Percentiles rank a stretch among this genome's conserved stretches.
phyloP scores from a whole-genome alignment of 2,797 vertebrate species.

The Pogoniulus pusillus region DNA sequence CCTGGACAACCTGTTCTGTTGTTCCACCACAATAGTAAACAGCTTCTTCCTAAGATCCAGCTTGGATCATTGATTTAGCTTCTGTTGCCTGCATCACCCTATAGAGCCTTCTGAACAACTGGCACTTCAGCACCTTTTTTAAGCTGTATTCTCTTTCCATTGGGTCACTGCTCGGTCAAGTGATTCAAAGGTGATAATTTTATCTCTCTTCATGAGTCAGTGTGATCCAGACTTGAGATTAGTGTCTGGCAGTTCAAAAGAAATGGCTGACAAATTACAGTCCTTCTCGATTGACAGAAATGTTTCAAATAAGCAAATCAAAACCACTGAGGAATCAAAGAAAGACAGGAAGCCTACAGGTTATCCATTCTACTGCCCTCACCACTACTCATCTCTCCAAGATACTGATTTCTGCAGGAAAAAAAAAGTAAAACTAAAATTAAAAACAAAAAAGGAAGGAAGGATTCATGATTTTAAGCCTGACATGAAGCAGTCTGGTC shows the following conservation, averaged over 20 bases:
- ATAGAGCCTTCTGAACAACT: too few species aligned
- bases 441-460: not conserved
- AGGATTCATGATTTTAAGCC: not conserved
- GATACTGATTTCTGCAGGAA: not conserved
- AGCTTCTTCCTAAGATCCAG: too few species aligned
- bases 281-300: not conserved
- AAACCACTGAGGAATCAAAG: not conserved
- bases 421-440: not conserved
- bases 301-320: not conserved
- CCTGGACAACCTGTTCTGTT: too few species aligned
- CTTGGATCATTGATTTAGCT: not conserved
- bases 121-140: not conserved
- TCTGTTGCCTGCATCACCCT: not conserved
- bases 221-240: not conserved
- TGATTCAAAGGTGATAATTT: not conserved
- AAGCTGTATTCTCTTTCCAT: not conserved
- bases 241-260: not conserved
- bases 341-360: not conserved
- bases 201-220: not conserved
- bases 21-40: too few species aligned
- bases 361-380: not conserved
- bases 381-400: fast-evolving
- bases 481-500: not conserved
- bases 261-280: not conserved
- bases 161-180: not conserved